These are phyloP conservation scores for Ramphastos sulfuratus DNA, from an alignment of 2,113 vertebrate genomes.

Conservation along the genomic window DNA sequence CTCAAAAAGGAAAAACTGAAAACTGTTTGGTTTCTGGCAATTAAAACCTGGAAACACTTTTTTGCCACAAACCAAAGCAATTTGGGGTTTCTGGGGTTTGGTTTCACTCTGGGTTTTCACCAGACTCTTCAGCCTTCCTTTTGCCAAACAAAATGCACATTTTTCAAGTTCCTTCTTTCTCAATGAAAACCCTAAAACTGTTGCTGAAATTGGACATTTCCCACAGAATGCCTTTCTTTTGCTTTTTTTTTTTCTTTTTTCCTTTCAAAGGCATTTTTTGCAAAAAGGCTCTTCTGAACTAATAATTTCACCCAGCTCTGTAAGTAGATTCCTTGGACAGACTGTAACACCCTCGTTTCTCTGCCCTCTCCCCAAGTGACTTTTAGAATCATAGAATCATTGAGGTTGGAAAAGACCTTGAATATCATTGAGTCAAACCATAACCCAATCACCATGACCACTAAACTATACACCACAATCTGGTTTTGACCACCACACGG, in stretches of 20 bases:
- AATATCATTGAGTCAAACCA: too few relatives aligned
- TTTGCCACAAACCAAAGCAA: constrained; percentile 48
- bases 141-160: constrained; percentile 44
- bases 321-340: not conserved
- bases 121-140: constrained; percentile 31
- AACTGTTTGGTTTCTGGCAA: constrained; percentile 55
- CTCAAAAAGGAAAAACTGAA: constrained; percentile 26
- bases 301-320: not conserved
- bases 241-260: not conserved
- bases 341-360: not conserved
- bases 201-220: constrained; percentile 64
- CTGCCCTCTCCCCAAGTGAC: not conserved
- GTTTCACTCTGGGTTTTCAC: constrained; percentile 30
- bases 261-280: not conserved
- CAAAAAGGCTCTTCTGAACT: not conserved
- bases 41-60: constrained; percentile 51
- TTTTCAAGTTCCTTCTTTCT: constrained; percentile 61
- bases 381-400: not conserved
- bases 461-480: not conserved
- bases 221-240: not conserved
- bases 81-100: constrained; percentile 59
- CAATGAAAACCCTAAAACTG: constrained; percentile 55
- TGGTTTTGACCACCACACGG: not conserved
- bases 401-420: too few relatives aligned
- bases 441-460: too few relatives aligned